Evolutionary conservation across 2,797 vertebrate genomes (phyloP).

Genomic region (Eulemur rubriventer): DNA sequence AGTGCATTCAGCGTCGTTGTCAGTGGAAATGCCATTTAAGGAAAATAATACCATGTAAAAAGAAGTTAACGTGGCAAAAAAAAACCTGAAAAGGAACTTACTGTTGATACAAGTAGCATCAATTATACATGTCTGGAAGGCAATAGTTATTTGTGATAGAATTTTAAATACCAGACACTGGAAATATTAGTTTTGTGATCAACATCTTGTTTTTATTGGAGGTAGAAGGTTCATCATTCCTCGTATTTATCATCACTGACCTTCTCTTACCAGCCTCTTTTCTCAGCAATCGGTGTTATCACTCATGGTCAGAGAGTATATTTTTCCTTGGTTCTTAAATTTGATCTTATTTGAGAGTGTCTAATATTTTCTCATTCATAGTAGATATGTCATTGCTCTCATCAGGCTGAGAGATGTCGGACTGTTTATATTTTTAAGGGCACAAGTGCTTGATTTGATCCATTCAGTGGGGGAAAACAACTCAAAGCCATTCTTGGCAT

Average conservation of each 20-base stretch:
- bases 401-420: not conserved
- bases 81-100: constrained; percentile 60
- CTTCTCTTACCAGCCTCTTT: not conserved
- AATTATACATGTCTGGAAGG: constrained; percentile 73
- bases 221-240: not conserved
- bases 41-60: constrained; percentile 80
- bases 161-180: constrained; percentile 64
- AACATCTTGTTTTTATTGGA: constrained; percentile 26
- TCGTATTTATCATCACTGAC: not conserved
- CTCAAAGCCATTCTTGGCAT: constrained; percentile 44
- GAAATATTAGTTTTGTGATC: constrained; percentile 67
- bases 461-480: not conserved
- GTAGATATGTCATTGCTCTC: not conserved
- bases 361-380: not conserved
- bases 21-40: constrained; percentile 80
- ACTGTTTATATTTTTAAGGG: constrained; percentile 30
- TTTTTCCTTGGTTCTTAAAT: not conserved
- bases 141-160: constrained; percentile 64
- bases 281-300: not conserved
- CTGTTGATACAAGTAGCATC: constrained; percentile 75
- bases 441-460: not conserved
- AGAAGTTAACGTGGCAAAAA: constrained; percentile 71
- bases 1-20: constrained; percentile 72
- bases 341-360: not conserved
- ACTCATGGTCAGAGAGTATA: not conserved